Conservation (phyloP, 2,888 invertebrate genomes). For the Xylota segnis region DNA sequence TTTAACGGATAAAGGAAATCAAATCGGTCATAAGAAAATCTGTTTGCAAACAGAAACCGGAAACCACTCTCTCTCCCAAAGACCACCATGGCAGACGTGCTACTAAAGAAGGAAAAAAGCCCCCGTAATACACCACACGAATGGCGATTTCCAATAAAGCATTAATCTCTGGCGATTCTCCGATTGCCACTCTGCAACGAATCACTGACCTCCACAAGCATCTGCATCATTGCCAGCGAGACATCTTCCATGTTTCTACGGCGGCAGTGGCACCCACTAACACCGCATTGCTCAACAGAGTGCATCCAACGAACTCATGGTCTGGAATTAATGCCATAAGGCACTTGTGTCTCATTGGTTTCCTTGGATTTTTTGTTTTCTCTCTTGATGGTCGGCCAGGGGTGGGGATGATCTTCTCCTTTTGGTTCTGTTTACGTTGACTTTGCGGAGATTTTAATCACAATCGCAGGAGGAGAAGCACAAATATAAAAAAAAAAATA, state of each 20-base stretch:
- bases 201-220: slow-evolving; percentile 63
- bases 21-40: not conserved
- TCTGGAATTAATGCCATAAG: slow-evolving; percentile 72
- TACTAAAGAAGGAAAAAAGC: not conserved
- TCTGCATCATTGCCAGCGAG: slow-evolving; percentile 40
- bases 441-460: slow-evolving; percentile 73
- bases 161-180: slow-evolving; percentile 34
- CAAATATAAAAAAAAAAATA: slow-evolving; percentile 11
- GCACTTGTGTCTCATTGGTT: slow-evolving; percentile 61
- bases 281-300: slow-evolving; percentile 14
- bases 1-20: not conserved
- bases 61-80: slow-evolving; percentile 4
- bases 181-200: slow-evolving; percentile 35
- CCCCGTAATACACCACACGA: slow-evolving; percentile 5
- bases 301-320: slow-evolving; percentile 53
- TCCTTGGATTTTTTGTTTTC: slow-evolving; percentile 15
- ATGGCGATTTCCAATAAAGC: slow-evolving; percentile 48
- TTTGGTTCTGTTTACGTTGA: slow-evolving; percentile 53
- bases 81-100: slow-evolving; percentile 9
- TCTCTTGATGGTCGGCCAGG: not conserved
- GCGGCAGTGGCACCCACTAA: slow-evolving; percentile 45
- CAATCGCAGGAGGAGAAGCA: slow-evolving; percentile 45
- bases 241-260: slow-evolving; percentile 23
- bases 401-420: slow-evolving; percentile 12
- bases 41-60: not conserved